Evolutionary conservation across 2,113 vertebrate genomes (phyloP), one percentile per base, ranked within the genome.

Genomic region (Takifugu flavidus): DNA sequence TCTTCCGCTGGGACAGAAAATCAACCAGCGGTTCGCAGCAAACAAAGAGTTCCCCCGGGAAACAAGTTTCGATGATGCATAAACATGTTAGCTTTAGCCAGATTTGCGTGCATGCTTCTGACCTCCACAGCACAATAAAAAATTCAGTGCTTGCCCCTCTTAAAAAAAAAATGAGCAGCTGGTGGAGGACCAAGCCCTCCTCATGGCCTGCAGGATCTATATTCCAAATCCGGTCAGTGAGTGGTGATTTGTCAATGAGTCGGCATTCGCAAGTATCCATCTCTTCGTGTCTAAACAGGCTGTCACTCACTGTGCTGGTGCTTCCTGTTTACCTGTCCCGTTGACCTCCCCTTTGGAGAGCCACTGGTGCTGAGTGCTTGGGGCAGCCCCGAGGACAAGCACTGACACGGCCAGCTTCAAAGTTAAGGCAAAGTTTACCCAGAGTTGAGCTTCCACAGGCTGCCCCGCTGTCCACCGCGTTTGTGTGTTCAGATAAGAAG

Each of bases 301-400:
- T 87, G 86, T 86, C 88, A 83, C 65, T 87, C 84, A 86, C 67
- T 27, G 44, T 62, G 6, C 64, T 39, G 75, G 78, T 72, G 71
- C 83, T 89, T 89, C 87, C 87, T 90, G 86, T 90, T 88, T 86
- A 86, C 86, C 84, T 89, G 89, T 88, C 82, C 82, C 83, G 70
- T 79, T 89, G 86, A 88, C 86, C 87, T 72, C 77, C 78, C 72
- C 73, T 67, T 84, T 72, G 77, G 74, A 80, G 69, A 82, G 82
- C 73, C 80, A 77, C 78, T 59, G 64, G 76, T 49, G 53, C 70
- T 79, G 77, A 86, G 77, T 80, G 79, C 76, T 78, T 56, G 14
- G 55, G 52, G 65, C 79, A 72, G 74, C 77, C 77, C 75, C 5
- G 60, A 77, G 82, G 82, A 82, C 86, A 80, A 78, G 83, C 82